Evolutionary conservation across 2,113 vertebrate genomes (phyloP), one percentile per base, ranked within the genome.

Genomic region (Cinclus cinclus): DNA sequence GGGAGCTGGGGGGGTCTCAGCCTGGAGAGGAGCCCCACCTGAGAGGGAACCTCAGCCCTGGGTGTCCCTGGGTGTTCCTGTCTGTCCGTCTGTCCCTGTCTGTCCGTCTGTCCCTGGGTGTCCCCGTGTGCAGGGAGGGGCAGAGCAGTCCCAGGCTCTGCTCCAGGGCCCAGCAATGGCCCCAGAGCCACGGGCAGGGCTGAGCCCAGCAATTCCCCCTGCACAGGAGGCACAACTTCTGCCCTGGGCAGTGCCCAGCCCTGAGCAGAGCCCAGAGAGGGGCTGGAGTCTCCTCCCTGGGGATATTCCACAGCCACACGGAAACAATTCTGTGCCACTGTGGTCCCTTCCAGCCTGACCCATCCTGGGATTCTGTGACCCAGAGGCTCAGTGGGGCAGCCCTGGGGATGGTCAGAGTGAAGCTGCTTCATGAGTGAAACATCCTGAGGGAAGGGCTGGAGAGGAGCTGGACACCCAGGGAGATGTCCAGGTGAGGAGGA

Each of bases 341-440:
- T 25, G 37, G 13, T 25, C 71, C 62, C 25, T 67, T 42, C 35
- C 62, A 67, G 31, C 37, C 71, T 22, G 25, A 7, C 5, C 55
- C 47, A 24, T 20, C 10, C 74, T 0, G 0, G 39, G 55, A 11
- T n/a, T 28, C 46, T 39, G 64, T 20, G 28, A 12, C 20, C 8
- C 59, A 74, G 82, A 4, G 3, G 41, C 59, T 67, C 28, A 17
- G 28, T 52, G 3, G 39, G 18, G 8, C 14, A 70, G n/a, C 11
- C 27, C 33, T 5, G 1, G 60, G 21, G 19, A 39, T 0, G 0
- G 2, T 3, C 41, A 56, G 49, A 9, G 9, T 5, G 52, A n/a
- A 91, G 70, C 9, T 10, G 44, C n/a, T 67, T 23, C 15, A 2
- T 7, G 41, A 60, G 47, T 2, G 2, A 23, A 58, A 22, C 13